These are phyloP conservation scores for Labeo catla DNA, from an alignment of 2,113 vertebrate genomes.

Conservation along the genomic window DNA sequence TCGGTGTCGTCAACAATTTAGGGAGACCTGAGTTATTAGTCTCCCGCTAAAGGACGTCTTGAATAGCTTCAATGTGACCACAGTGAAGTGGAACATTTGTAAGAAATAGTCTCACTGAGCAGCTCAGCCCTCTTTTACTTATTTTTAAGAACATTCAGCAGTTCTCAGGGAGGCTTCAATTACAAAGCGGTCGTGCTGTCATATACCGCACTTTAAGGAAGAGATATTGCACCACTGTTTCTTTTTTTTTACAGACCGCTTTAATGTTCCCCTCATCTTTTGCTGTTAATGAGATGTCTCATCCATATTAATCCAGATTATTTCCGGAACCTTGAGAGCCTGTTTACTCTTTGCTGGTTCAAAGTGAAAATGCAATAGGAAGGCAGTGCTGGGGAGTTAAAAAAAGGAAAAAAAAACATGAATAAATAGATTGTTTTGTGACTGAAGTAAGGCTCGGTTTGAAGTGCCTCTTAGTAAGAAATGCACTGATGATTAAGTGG, in stretches of 20 bases:
- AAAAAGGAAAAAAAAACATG: conserved; percentile 26
- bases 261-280: conserved; percentile 54
- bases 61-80: conserved; percentile 34
- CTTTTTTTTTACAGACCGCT: conserved; percentile 1
- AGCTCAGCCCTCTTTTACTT: background rate
- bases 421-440: conserved; percentile 48
- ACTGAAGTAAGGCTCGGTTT: background rate
- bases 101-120: conserved; percentile 44
- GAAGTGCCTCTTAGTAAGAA: background rate
- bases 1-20: conserved; percentile 47
- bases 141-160: conserved; percentile 20
- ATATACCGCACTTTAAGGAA: conserved; percentile 43
- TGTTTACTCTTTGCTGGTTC: conserved; percentile 57
- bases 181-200: conserved; percentile 36
- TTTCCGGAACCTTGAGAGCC: conserved; percentile 45
- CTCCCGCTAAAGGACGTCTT: conserved; percentile 48
- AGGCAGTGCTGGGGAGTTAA: conserved; percentile 29
- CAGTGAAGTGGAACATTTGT: conserved; percentile 43
- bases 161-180: background rate
- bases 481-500: conserved; percentile 1
- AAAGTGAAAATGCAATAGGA: conserved; percentile 56
- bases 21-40: conserved; percentile 55
- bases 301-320: conserved; percentile 63
- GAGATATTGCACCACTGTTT: background rate
- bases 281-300: conserved; percentile 59